phyloP scores from a whole-genome alignment of 2,113 vertebrate genomes.

The Myotis lucifugus region DNA sequence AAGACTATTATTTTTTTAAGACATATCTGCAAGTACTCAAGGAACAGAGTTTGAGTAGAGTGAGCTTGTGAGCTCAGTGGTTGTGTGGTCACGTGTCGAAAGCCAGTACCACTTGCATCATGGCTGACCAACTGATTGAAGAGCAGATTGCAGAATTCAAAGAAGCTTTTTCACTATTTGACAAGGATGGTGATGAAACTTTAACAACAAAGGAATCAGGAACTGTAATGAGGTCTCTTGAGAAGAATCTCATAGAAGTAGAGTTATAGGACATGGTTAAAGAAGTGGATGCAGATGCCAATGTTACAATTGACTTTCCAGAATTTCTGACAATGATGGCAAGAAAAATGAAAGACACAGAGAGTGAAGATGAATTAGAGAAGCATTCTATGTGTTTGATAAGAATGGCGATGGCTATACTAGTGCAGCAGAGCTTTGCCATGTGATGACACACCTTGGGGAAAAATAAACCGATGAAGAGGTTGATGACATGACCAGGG shows the following conservation, averaged over 20 bases:
- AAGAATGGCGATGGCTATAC: neutral
- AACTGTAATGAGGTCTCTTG: neutral
- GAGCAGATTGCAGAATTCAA: neutral
- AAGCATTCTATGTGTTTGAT: neutral
- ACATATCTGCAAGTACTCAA: neutral
- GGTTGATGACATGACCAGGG: neutral
- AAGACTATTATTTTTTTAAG: neutral
- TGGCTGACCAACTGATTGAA: neutral
- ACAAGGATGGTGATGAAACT: neutral
- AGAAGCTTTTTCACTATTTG: neutral
- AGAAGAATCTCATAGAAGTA: neutral
- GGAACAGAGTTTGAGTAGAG: neutral
- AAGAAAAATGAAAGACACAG: neutral
- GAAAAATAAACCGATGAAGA: neutral
- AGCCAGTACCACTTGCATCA: neutral
- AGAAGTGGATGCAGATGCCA: neutral
- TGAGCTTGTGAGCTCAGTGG: neutral
- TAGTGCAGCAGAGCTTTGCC: neutral
- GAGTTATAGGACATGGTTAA: neutral
- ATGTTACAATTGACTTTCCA: neutral
- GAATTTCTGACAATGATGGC: neutral
- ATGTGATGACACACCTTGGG: neutral
- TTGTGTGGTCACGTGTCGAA: neutral
- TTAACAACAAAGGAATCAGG: neutral
- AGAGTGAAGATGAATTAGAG: neutral